Evolutionary conservation across 2,888 invertebrate species (phyloP), one percentile per base, ranked within the genome.

Genomic region (Orchestes rusci): DNA sequence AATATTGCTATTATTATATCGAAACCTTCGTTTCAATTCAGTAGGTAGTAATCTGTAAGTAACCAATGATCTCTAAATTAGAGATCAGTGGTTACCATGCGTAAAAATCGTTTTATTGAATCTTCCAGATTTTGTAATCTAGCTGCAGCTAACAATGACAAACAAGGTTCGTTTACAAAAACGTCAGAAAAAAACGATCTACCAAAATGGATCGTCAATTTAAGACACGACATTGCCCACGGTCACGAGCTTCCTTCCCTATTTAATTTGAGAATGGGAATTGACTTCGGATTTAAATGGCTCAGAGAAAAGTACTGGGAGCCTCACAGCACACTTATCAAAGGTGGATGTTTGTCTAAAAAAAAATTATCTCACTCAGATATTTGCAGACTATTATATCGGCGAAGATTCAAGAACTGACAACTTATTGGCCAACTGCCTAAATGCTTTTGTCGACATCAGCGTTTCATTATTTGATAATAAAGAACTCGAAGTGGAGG

Each of bases 181-280:
- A 77, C 78, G 20, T 83, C 81, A 0, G 72, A 72, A 50, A 73
- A 77, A 63, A 66, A 81, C 45, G 79, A 79, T 30, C 75, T 90
- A 29, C 89, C 90, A 1, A 77, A 80, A 48, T 89, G 88, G 87
- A 73, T 91, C 43, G 79, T 89, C 4, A 78, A 82, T 52, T 64
- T 90, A 39, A 73, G 90, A 39, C 88, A 91, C 63, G 80, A 84
- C 51, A 77, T 82, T 28, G 82, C 88, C 18, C 90, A 91, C 62
- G 76, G 76, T 40, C 73, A 79, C 51, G 73, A 73, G 48, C 65
- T 85, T 19, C 87, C 88, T 12, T 73, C 80, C 0, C 63, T 83
- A 18, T 69, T 70, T 31, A 66, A 79, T 37, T 67, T 90, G 3
- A 70, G 79, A 60, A 71, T 76, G 53, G 86, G 82, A 2, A 69